These are phyloP conservation scores for Casuarius casuarius DNA, from an alignment of 2,113 vertebrate species.

Conservation along the genomic window DNA sequence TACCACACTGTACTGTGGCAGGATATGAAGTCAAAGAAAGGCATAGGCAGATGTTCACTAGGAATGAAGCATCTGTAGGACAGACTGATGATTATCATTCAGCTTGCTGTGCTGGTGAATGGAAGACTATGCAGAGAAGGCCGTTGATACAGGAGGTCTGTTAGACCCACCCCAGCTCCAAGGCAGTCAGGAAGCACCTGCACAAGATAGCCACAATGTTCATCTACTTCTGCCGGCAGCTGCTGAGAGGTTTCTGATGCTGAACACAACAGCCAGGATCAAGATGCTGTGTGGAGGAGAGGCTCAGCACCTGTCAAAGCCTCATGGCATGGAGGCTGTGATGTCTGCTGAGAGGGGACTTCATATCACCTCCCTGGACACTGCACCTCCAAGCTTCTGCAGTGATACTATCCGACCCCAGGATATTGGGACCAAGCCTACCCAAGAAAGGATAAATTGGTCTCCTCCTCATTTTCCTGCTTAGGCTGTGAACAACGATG, in stretches of 20 bases:
- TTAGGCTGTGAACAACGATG: rapidly evolving
- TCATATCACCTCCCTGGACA: neutral
- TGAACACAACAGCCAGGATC: rapidly evolving
- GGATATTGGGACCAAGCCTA: neutral
- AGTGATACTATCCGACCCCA: neutral
- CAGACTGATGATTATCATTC: neutral
- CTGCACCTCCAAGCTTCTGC: neutral
- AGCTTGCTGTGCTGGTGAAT: neutral
- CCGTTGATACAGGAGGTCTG: neutral
- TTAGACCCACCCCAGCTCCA: neutral
- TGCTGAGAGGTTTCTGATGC: neutral
- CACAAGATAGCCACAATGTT: neutral
- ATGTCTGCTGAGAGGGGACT: neutral
- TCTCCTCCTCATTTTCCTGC: neutral
- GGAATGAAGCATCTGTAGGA: neutral
- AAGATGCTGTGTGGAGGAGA: neutral
- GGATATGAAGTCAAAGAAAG: neutral
- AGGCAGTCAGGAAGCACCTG: neutral
- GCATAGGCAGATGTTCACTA: neutral
- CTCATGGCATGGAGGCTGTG: too few species aligned
- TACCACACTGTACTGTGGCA: neutral
- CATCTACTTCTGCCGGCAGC: neutral
- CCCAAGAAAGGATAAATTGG: neutral
- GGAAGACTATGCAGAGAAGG: neutral
- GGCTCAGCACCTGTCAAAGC: rapidly evolving